Conservation (phyloP, 2,888 invertebrate genomes). For the Oligia strigilis region DNA sequence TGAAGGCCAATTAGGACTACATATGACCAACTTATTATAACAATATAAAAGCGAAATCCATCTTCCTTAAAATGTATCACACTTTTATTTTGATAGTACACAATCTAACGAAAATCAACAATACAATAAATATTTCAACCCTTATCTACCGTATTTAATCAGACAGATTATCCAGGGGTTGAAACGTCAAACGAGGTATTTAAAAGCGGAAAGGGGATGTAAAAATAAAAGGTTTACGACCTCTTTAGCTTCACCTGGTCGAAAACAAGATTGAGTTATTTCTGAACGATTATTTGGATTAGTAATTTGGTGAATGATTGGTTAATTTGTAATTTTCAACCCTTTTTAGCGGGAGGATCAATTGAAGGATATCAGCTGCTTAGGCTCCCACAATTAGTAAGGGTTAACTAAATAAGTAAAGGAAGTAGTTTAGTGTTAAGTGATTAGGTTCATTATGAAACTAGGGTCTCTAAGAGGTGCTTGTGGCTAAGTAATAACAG, state of each 20-base stretch:
- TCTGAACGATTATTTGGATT: conserved; percentile 58
- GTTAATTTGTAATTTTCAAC: conserved; percentile 62
- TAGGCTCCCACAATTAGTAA: conserved; percentile 53
- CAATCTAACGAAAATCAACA: conserved; percentile 57
- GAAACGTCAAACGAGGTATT: conserved; percentile 53
- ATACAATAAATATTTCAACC: conserved; percentile 57
- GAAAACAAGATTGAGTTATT: conserved; percentile 64
- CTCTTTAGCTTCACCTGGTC: conserved; percentile 58
- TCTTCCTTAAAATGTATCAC: neutral
- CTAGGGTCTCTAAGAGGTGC: neutral
- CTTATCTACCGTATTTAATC: conserved; percentile 78
- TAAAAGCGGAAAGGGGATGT: conserved; percentile 72
- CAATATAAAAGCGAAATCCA: neutral
- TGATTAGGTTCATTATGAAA: conserved; percentile 23
- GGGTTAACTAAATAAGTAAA: neutral
- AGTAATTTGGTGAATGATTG: conserved; percentile 60
- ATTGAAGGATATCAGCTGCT: conserved; percentile 45
- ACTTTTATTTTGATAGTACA: conserved; percentile 15
- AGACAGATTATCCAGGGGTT: conserved; percentile 71
- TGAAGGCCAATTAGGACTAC: neutral
- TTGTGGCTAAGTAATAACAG: no score
- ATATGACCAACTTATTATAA: neutral
- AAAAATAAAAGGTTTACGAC: conserved; percentile 65
- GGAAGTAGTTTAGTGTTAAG: conserved; percentile 30
- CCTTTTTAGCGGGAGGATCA: conserved; percentile 46